Evolutionary conservation across 2,888 invertebrate species (phyloP), one percentile per base, ranked within the genome.

Genomic region (Macropis europaea): DNA sequence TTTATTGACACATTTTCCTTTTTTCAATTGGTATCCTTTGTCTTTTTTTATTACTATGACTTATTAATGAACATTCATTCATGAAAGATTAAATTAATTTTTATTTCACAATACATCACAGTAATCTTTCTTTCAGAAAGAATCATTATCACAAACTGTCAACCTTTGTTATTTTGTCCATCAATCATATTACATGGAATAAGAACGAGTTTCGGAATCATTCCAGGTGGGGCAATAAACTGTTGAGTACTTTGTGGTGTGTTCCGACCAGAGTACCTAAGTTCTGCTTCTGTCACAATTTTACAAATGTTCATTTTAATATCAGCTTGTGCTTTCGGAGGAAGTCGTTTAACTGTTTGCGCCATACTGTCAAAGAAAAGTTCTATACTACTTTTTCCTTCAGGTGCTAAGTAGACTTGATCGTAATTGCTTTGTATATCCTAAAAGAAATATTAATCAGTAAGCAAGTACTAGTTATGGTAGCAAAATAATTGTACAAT

Each of bases 181-280:
- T 89, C 90, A 28, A 90, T 85, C 87, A 89, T 87, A 36, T 85
- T 83, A 60, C 89, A 89, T 13, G 90, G 90, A 48, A 90, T 88
- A 6, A 90, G 75, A 28, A 90, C 84, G 38, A 89, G 69, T 68
- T 90, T 89, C 13, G 89, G 89, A 66, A 89, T 87, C 81, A 86
- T 86, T 26, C 86, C 84, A 24, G 87, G 85, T 11, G 86, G 82
- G 1, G 83, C 75, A 17, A 83, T 72, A 45, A 86, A 84, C 32
- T 82, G 81, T 63, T 85, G 84, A 0, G 81, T 77, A 60, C 72
- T 86, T 40, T 82, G 78, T 1, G 76, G 48, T 2, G 30, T 36
- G 22, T 52, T 79, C 11, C 76, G 60, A 6, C 53, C 60, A 1
- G 76, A 82, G 53, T 84, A 80, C 52, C 68, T 76, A 3, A 88